phyloP scores from a whole-genome alignment of 1,140 invertebrate species.

The Muscidifurax raptorellus region DNA sequence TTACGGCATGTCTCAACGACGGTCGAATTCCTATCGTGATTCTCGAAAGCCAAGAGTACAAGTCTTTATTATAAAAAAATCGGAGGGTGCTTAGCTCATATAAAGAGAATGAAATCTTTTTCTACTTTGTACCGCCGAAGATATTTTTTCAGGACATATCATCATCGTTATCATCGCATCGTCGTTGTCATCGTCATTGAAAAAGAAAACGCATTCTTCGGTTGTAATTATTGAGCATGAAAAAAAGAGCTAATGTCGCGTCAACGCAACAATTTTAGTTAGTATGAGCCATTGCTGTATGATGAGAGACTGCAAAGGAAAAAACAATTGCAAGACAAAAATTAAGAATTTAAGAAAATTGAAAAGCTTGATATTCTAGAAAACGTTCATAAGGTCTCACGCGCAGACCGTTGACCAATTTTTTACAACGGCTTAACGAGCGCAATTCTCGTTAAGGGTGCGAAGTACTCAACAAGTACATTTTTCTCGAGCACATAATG shows the following conservation, averaged over 20 bases:
- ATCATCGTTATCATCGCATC: constrained; percentile 35
- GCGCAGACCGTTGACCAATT: constrained; percentile 57
- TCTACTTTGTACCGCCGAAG: constrained; percentile 48
- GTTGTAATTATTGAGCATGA: neutral
- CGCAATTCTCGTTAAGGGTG: constrained; percentile 25
- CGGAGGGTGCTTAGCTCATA: constrained; percentile 59
- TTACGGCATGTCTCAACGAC: constrained; percentile 31
- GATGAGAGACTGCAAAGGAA: neutral
- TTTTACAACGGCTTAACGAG: constrained; percentile 54
- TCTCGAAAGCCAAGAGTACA: constrained; percentile 65
- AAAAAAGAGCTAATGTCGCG: neutral
- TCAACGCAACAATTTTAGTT: constrained; percentile 16
- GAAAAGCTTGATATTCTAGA: constrained; percentile 18
- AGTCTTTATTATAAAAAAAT: constrained; percentile 53
- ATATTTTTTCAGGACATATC: constrained; percentile 56
- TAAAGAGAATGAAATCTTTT: constrained; percentile 54
- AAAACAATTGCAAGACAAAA: neutral
- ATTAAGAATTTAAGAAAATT: constrained; percentile 16
- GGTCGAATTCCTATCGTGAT: constrained; percentile 55
- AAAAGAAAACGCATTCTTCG: constrained; percentile 23
- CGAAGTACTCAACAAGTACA: constrained; percentile 57
- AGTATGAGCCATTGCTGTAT: neutral
- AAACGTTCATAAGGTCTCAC: constrained; percentile 47
- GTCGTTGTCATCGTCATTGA: constrained; percentile 30
- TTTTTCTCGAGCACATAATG: constrained; percentile 63